Conservation (phyloP, 2,888 invertebrate species). For the Drosophila kanekoi region DNA sequence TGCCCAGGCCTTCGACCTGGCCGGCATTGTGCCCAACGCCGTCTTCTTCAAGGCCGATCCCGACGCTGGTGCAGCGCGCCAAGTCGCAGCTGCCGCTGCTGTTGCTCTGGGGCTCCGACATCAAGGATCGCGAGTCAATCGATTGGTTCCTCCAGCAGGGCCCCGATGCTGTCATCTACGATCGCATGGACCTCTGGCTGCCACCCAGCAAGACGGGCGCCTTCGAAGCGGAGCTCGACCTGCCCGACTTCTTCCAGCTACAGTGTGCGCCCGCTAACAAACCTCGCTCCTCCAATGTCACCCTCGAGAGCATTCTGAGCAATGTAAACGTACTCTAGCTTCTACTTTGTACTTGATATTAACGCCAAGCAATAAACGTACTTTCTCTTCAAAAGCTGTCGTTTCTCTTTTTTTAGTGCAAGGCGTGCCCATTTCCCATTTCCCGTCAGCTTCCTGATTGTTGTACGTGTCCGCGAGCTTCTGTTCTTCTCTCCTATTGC, state of each 20-base stretch:
- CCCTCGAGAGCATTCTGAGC: slow-evolving; percentile 77
- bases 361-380: slow-evolving; percentile 58
- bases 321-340: slow-evolving; percentile 70
- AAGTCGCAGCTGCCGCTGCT: slow-evolving; percentile 92
- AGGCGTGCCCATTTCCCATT: slow-evolving; percentile 8
- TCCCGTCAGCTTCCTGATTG: slow-evolving; percentile 19
- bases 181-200: slow-evolving; percentile 89
- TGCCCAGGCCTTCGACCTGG: slow-evolving; percentile 92
- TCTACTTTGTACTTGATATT: slow-evolving; percentile 13
- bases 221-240: slow-evolving; percentile 72
- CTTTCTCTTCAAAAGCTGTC: neutral
- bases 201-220: slow-evolving; percentile 64
- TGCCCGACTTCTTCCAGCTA: slow-evolving; percentile 78
- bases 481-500: slow-evolving; percentile 5
- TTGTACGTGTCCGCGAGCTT: slow-evolving; percentile 8
- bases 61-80: slow-evolving; percentile 89
- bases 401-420: neutral
- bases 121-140: slow-evolving; percentile 93
- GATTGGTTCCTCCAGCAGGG: slow-evolving; percentile 93
- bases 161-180: slow-evolving; percentile 97
- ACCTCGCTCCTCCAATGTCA: slow-evolving; percentile 56
- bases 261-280: slow-evolving; percentile 67
- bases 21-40: slow-evolving; percentile 96
- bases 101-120: slow-evolving; percentile 98
- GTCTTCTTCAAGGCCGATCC: slow-evolving; percentile 94